A percentile compares a stretch with the other conserved stretches of the same genome.
Conservation (phyloP, 2,888 invertebrate genomes). For the Drosophila aldrichi region DNA sequence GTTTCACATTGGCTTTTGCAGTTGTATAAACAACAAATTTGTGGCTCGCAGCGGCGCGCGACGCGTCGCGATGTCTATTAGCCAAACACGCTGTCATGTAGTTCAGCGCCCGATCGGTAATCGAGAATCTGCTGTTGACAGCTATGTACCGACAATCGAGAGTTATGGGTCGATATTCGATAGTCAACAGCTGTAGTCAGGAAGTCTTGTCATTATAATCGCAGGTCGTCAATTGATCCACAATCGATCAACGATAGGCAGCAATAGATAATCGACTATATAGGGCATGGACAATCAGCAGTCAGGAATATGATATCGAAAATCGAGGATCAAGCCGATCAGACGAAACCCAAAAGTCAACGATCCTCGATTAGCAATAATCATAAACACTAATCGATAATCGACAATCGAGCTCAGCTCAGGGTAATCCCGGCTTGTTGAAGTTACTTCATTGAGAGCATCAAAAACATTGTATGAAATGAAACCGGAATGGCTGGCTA, state of each 20-base stretch:
- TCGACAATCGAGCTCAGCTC: not conserved
- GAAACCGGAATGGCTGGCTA: not conserved
- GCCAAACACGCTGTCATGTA: slow-evolving; percentile 45
- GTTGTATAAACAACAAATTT: slow-evolving; percentile 59
- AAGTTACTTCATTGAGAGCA: not conserved
- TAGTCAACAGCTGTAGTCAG: too few relatives aligned
- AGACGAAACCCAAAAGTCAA: not conserved
- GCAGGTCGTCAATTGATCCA: too few relatives aligned
- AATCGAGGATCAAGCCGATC: not conserved
- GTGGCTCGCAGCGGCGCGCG: slow-evolving; percentile 15
- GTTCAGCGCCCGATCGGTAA: slow-evolving; percentile 8
- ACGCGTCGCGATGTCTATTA: slow-evolving; percentile 30
- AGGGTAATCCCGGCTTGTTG: not conserved
- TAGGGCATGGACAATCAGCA: not conserved
- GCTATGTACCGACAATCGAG: not conserved
- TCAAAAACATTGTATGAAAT: not conserved
- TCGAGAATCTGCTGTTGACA: not conserved
- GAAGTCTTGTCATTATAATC: too few relatives aligned
- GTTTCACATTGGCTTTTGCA: slow-evolving; percentile 32
- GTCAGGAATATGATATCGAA: not conserved
- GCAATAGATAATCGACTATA: not conserved
- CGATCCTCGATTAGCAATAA: not conserved
- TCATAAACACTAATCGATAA: not conserved
- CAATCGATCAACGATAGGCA: too few relatives aligned
- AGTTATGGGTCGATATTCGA: not conserved